Base-by-base conservation (phyloP, 2,888 invertebrate genomes). In the Notodonta ziczac region DNA sequence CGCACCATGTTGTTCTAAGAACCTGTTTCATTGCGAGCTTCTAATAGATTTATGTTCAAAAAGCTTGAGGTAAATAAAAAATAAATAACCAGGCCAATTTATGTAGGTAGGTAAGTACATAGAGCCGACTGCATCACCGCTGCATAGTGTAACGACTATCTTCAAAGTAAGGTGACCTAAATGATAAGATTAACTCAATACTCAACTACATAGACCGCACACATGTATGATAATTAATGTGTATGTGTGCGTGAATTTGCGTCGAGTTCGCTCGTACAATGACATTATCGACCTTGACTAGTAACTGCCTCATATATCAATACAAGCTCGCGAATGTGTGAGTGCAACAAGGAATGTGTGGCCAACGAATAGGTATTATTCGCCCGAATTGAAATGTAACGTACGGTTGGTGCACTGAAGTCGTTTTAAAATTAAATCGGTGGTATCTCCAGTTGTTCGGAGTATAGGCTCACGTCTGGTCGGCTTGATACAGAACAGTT, bases 281-380 rank as follows among this genome's bases (percentile, higher is more conserved):
- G 93, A 93, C 93, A 88, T 88, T 88, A 87, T 82, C 91, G 93
- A 93, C 93, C 93, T 93, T 93, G 93, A 91, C 89, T 90, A 88
- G 83, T 59, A 56, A 71, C 73, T 87, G 87, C 88, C 87, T 87
- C 87, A 83, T 86, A 89, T 89, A 89, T 85, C 86, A 85, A 69
- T 66, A 82, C 79, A 73, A 83, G 78, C 77, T 80, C 70, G 69
- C 63, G 65, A 60, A 67, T n/a, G 48, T 44, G n/a, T 65, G 67
- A 62, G 67, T 54, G 39, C 59, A 63, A 70, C 69, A 61, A 80
- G 84, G 85, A 89, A 90, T 88, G 86, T 87, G 77, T 85, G 83
- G 79, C 79, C 78, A 81, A 83, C 82, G 75, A 84, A 82, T 82
- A n/a, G n/a, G n/a, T n/a, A 82, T 82, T 80, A 85, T 78, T 77